Percentiles rank a stretch among this genome's conserved stretches.
phyloP scores from a whole-genome alignment of 2,888 invertebrate species.

The Ennomos quercinarius region DNA sequence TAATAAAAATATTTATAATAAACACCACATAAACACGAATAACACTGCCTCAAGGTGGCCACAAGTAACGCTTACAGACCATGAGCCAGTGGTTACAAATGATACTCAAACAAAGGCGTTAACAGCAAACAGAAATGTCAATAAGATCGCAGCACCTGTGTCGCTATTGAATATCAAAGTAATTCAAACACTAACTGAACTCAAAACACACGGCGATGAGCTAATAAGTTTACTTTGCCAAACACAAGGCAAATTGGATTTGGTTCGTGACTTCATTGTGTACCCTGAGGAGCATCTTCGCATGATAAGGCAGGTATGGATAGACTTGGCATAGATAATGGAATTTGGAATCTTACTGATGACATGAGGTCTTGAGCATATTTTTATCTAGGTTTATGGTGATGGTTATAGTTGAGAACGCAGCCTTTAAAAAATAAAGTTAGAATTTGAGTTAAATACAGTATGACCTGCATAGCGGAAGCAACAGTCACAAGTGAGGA shows the following conservation, averaged over 20 bases:
- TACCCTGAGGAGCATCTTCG: slow-evolving; percentile 29
- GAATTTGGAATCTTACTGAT: background rate
- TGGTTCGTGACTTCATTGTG: slow-evolving; percentile 64
- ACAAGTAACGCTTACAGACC: background rate
- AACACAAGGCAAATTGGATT: slow-evolving; percentile 51
- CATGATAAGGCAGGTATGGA: slow-evolving; percentile 18
- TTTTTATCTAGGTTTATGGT: no score
- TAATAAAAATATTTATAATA: no score
- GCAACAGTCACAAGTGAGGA: no score
- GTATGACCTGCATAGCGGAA: no score
- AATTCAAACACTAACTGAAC: slow-evolving; percentile 10
- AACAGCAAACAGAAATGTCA: slow-evolving; percentile 15
- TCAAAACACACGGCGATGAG: slow-evolving; percentile 37
- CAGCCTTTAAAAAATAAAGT: no score
- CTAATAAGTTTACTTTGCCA: slow-evolving; percentile 43
- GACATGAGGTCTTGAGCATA: no score
- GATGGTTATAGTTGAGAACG: no score
- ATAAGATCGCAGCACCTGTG: slow-evolving; percentile 14
- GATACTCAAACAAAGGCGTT: slow-evolving; percentile 12
- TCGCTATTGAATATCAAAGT: slow-evolving; percentile 18
- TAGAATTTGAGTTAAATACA: no score
- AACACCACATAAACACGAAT: no score
- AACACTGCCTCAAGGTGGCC: background rate
- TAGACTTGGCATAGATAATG: slow-evolving; percentile 13
- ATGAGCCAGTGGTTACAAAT: slow-evolving; percentile 10